Conservation (phyloP, 2,797 vertebrate genomes). For the Sebastes cheni region DNA sequence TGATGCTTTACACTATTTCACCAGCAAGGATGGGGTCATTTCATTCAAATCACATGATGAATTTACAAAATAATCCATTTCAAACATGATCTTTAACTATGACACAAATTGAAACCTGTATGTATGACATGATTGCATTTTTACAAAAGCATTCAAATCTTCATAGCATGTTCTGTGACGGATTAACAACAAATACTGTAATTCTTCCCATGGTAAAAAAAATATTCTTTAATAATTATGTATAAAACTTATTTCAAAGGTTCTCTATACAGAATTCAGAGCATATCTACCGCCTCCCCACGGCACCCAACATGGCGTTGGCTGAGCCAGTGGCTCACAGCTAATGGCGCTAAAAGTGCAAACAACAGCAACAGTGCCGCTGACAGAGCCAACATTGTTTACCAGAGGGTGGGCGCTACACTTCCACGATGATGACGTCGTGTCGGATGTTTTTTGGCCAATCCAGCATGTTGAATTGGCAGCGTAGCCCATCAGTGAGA, state of each 20-base stretch:
- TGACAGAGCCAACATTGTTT: too few relatives aligned
- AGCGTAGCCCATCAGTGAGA: too few relatives aligned
- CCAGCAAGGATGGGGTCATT: background rate
- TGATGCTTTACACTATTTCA: background rate
- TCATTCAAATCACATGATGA: background rate
- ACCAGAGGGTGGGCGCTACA: too few relatives aligned
- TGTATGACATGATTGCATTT: background rate
- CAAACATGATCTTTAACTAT: background rate
- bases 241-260: background rate
- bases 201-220: background rate
- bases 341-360: too few relatives aligned
- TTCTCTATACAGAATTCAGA: too few relatives aligned
- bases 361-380: too few relatives aligned
- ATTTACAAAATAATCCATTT: background rate
- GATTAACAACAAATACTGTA: background rate
- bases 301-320: too few relatives aligned
- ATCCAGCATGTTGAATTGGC: too few relatives aligned
- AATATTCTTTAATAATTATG: background rate
- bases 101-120: background rate
- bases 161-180: background rate
- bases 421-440: too few relatives aligned
- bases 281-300: too few relatives aligned
- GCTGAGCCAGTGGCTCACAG: too few relatives aligned
- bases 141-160: background rate
- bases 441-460: too few relatives aligned